phyloP scores from a whole-genome alignment of 2,113 vertebrate species.

The Dasyornis broadbenti region DNA sequence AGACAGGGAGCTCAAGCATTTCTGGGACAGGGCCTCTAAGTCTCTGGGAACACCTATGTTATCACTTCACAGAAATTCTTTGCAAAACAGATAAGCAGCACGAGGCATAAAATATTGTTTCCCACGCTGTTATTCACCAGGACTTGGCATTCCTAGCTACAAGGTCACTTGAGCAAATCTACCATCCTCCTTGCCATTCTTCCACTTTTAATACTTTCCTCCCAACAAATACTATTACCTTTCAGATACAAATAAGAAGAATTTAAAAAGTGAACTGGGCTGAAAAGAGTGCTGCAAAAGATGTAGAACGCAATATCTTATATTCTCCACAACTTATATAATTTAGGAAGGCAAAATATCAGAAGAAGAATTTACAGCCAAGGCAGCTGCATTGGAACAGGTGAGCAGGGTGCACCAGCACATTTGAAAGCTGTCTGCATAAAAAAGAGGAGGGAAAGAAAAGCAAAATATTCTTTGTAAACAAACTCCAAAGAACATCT shows the following conservation, averaged over 20 bases:
- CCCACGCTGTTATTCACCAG: not conserved
- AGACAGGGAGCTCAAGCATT: not conserved
- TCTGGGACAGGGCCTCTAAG: not conserved
- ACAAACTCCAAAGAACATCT: not conserved
- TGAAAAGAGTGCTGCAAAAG: not conserved
- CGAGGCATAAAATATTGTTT: not conserved
- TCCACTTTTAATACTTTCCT: not conserved
- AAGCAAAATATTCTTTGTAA: not conserved
- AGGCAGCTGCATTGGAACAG: not conserved
- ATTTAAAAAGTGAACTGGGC: not conserved
- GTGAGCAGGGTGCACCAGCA: fast-evolving
- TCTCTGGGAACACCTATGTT: not conserved
- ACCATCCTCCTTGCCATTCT: not conserved
- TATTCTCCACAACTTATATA: not conserved
- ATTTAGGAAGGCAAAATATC: not conserved
- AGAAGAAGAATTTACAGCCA: not conserved
- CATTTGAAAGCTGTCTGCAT: not conserved
- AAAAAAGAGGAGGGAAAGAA: not conserved
- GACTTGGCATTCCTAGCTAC: not conserved
- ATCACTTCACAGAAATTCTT: not conserved
- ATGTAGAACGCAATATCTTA: not conserved
- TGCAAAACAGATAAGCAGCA: not conserved
- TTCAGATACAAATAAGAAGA: not conserved
- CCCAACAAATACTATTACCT: not conserved
- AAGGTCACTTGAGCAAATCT: not conserved